Evolutionary conservation across 2,113 vertebrate genomes (phyloP), one percentile per base, ranked within the genome.

Genomic region (Leptosomus discolor): DNA sequence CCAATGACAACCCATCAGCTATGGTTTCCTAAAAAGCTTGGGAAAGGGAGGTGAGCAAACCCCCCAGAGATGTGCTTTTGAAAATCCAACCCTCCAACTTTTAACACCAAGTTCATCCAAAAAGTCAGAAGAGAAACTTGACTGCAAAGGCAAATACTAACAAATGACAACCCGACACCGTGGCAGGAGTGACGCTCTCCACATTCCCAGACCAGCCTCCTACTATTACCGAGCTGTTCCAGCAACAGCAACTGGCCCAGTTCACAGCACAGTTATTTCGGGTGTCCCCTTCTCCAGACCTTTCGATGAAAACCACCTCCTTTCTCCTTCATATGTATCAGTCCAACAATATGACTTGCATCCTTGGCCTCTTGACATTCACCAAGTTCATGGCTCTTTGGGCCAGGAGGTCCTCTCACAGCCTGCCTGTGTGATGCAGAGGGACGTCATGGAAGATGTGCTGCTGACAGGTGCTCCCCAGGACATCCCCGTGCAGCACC

Each of bases 171-270:
- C 46, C n/a, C 21, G 79, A 93, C 39, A 91, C 87, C 34, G 3
- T 13, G 50, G 89, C 74, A 43, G 79, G 53, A 85, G 67, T 58
- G 84, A 81, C 48, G 15, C 20, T 41, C 58, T 73, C 74, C 69
- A 20, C 87, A 85, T 88, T 90, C 79, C 74, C 93, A 82, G 64
- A 93, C 79, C 75, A 58, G 37, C 29, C 84, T 93, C 90, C 93
- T 90, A 54, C 78, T 51, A n/a, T 84, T 87, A 69, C 91, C 32
- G 0, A 85, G 68, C 77, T 46, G 69, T 76, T 81, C 85, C 74
- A 85, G 84, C 70, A 96, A 74, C 80, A 90, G 53, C 90, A 92
- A 86, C 68, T 57, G 87, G 50, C 90, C 90, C 43, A 88, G 79
- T 80, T 75, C 73, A 19, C 41, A 36, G 78, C 67, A 58, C 53